phyloP scores from a whole-genome alignment of 1,140 invertebrate species.

The Zaprionus vittiger region DNA sequence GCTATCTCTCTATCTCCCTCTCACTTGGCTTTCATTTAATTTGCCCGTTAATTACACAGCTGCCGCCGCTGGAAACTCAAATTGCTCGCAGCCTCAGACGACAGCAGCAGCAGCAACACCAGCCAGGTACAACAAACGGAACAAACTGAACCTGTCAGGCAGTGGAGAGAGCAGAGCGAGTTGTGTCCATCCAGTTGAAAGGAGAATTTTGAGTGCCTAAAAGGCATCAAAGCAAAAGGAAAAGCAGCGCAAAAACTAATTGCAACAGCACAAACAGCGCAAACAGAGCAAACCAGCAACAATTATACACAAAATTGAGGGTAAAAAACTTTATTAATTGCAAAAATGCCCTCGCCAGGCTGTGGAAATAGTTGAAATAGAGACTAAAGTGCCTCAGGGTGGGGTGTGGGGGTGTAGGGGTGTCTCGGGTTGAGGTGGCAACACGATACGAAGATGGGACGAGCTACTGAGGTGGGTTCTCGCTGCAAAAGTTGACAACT shows the following conservation, averaged over 20 bases:
- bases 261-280: slow-evolving; percentile 72
- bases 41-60: slow-evolving; percentile 78
- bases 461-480: not conserved
- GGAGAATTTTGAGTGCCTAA: slow-evolving; percentile 75
- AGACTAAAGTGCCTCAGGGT: slow-evolving; percentile 52
- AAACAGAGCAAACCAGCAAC: slow-evolving; percentile 60
- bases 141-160: slow-evolving; percentile 53
- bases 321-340: slow-evolving; percentile 82
- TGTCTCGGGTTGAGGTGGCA: not conserved
- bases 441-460: not conserved
- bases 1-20: not conserved
- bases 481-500: slow-evolving; percentile 75
- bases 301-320: slow-evolving; percentile 81
- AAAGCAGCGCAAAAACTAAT: slow-evolving; percentile 78
- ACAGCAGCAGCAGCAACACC: not conserved
- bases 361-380: slow-evolving; percentile 76
- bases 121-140: slow-evolving; percentile 32
- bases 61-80: slow-evolving; percentile 14
- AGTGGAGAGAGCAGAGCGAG: not conserved
- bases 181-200: slow-evolving; percentile 70
- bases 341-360: slow-evolving; percentile 74
- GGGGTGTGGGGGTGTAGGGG: not conserved
- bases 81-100: slow-evolving; percentile 20
- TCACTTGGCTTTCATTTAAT: slow-evolving; percentile 44
- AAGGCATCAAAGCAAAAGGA: slow-evolving; percentile 77